Evolutionary conservation across 2,888 invertebrate species (phyloP).

Genomic region (Calameuta pallipes): DNA sequence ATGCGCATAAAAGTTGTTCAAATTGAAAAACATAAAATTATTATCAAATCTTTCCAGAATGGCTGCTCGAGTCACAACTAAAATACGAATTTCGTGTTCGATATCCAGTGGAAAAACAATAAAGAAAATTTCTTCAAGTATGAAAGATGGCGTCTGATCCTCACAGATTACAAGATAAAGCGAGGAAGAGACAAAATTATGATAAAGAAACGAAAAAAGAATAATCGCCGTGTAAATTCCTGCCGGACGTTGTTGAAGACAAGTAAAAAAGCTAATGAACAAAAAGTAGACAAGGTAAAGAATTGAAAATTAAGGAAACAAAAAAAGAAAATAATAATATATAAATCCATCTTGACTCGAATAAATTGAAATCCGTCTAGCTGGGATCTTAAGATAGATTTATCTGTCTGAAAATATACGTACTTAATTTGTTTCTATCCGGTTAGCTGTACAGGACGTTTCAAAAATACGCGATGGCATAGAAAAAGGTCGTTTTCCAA

Average conservation of each 20-base stretch:
- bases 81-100: not conserved
- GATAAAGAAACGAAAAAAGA: not conserved
- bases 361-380: not conserved
- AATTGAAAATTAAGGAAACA: conserved; percentile 6
- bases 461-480: not conserved
- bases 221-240: not conserved
- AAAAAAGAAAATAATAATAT: conserved; percentile 6
- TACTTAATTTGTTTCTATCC: not conserved
- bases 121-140: not conserved
- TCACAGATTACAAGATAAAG: not conserved
- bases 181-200: not conserved
- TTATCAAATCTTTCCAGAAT: not conserved
- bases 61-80: not conserved
- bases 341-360: not conserved
- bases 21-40: not conserved
- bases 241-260: not conserved
- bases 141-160: not conserved
- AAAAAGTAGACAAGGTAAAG: conserved; percentile 9
- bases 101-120: not conserved
- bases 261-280: conserved; percentile 7
- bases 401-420: not conserved
- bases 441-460: not conserved
- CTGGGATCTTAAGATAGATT: not conserved
- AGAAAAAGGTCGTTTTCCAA: not conserved
- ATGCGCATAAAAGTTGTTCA: not conserved